Conservation (phyloP, 2,113 vertebrate species). For the Redunca redunca region DNA sequence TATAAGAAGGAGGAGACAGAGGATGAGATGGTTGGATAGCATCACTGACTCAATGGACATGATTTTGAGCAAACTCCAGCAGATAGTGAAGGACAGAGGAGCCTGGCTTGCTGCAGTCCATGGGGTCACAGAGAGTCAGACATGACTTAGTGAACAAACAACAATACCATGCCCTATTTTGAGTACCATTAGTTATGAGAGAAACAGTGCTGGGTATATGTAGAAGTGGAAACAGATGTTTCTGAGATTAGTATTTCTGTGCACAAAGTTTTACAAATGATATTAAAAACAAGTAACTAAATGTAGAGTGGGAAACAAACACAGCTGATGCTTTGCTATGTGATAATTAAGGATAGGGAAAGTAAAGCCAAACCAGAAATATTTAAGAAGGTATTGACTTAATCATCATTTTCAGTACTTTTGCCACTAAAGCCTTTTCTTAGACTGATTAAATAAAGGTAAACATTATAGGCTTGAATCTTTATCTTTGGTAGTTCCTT, state of each 20-base stretch:
- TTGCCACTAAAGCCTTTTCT: background rate
- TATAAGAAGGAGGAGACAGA: background rate
- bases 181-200: background rate
- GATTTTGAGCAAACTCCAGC: background rate
- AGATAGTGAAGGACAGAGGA: background rate
- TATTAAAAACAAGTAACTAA: background rate
- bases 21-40: background rate
- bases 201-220: background rate
- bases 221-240: constrained; percentile 8
- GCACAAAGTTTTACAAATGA: background rate
- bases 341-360: background rate
- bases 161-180: background rate
- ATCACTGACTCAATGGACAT: background rate
- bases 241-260: background rate
- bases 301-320: constrained; percentile 17
- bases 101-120: background rate
- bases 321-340: background rate
- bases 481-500: background rate
- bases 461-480: background rate
- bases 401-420: background rate
- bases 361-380: background rate
- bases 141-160: background rate
- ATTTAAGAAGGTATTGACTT: background rate
- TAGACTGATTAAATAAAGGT: background rate
- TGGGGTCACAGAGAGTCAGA: background rate